Evolutionary conservation across 2,797 vertebrate genomes (phyloP).

Genomic region (Streptopelia turtur): DNA sequence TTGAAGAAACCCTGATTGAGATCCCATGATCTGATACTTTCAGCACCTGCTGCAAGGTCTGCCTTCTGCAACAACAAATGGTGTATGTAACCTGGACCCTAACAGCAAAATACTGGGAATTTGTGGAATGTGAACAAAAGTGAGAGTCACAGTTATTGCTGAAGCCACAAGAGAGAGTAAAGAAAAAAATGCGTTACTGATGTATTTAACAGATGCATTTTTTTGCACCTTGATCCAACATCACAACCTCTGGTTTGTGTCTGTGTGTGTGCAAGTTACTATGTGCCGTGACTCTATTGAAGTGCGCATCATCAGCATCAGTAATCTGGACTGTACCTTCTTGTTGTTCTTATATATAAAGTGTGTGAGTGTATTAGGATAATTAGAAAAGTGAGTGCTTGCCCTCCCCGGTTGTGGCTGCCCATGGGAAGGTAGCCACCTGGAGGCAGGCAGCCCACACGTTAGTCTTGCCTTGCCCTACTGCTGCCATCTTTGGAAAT

Average conservation of each 20-base stretch:
- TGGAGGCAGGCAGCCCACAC: not conserved
- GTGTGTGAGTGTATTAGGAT: rapidly evolving
- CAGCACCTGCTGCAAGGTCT: not conserved
- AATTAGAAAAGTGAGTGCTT: rapidly evolving
- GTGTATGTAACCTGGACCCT: not conserved
- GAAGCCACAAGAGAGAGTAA: not conserved
- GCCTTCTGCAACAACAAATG: not conserved
- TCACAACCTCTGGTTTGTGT: too few relatives aligned
- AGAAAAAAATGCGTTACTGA: not conserved
- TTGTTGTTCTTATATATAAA: not conserved
- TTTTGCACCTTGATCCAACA: not conserved
- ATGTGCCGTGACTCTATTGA: not conserved
- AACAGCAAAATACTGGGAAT: not conserved
- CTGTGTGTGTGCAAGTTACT: too few relatives aligned
- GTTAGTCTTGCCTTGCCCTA: rapidly evolving
- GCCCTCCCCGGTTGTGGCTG: not conserved
- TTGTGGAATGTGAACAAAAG: not conserved
- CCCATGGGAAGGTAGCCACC: not conserved
- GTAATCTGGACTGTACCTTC: not conserved
- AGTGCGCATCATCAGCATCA: not conserved
- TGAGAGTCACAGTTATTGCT: not conserved
- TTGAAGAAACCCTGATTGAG: not conserved
- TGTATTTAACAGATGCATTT: not conserved
- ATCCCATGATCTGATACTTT: not conserved
- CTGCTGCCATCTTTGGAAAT: rapidly evolving